Percentiles rank a stretch among this genome's conserved stretches.
These are phyloP conservation scores for Drosophila mimica DNA, from an alignment of 2,888 invertebrate species.

Conservation along the genomic window DNA sequence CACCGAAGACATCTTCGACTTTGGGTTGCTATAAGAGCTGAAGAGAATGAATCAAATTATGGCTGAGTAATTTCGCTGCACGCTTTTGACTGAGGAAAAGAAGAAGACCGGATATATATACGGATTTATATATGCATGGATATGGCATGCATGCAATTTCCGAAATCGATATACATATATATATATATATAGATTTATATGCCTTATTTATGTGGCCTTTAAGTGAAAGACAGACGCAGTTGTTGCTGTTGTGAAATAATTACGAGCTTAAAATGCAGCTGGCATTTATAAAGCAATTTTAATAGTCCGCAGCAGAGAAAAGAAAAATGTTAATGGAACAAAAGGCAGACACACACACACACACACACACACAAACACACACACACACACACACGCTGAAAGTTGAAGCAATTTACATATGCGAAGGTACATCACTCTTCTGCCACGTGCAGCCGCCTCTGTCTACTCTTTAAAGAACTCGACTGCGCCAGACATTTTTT, in stretches of 20 bases:
- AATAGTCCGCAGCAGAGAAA: constrained; percentile 29
- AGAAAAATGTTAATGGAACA: constrained; percentile 19
- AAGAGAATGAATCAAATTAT: not conserved
- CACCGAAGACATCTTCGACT: constrained; percentile 19
- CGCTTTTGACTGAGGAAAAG: not conserved
- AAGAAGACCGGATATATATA: not conserved
- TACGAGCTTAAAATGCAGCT: constrained; percentile 44
- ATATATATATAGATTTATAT: not conserved
- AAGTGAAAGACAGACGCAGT: constrained; percentile 26
- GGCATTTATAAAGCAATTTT: constrained; percentile 48
- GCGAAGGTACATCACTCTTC: constrained; percentile 64
- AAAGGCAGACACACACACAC: constrained; percentile 1
- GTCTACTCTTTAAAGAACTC: constrained; percentile 20
- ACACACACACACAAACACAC: not conserved
- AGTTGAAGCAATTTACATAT: constrained; percentile 6
- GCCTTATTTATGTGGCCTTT: not conserved
- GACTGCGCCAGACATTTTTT: constrained; percentile 52
- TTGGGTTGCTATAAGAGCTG: constrained; percentile 1
- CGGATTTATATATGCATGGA: not conserved
- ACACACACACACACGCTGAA: not conserved
- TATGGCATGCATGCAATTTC: no score
- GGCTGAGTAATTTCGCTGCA: constrained; percentile 38
- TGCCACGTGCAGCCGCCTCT: constrained; percentile 51
- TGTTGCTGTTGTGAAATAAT: constrained; percentile 47
- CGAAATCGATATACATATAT: constrained; percentile 14